Evolutionary conservation across 2,888 invertebrate species (phyloP).

Genomic region (Agapostemon virescens): DNA sequence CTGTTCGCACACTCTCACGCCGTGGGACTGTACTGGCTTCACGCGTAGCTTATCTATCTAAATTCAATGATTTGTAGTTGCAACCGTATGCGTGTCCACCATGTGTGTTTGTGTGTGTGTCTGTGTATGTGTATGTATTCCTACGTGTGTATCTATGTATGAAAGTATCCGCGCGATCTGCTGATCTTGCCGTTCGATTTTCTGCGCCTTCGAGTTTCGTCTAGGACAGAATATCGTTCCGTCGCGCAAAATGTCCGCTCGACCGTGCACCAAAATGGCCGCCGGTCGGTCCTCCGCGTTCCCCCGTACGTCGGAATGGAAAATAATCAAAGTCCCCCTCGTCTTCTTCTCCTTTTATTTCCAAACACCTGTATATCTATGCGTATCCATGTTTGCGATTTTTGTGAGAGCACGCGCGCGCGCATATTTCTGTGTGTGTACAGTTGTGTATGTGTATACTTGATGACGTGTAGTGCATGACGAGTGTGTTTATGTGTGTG

Average conservation of each 20-base stretch:
- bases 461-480: slow-evolving; percentile 7
- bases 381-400: slow-evolving; percentile 13
- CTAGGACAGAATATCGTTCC: neutral
- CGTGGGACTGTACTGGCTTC: slow-evolving; percentile 76
- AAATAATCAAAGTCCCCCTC: neutral
- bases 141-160: neutral
- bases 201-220: neutral
- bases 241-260: neutral
- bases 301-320: neutral
- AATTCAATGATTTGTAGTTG: slow-evolving; percentile 69
- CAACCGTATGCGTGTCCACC: slow-evolving; percentile 35
- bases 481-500: slow-evolving; percentile 19
- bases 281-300: neutral
- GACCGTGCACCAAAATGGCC: neutral
- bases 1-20: slow-evolving; percentile 67
- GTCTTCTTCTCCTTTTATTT: neutral
- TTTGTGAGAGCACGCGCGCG: too few species aligned
- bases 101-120: slow-evolving; percentile 16
- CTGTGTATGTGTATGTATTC: neutral
- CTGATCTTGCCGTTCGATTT: neutral
- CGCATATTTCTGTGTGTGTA: too few species aligned
- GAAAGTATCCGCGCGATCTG: neutral
- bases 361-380: slow-evolving; percentile 20
- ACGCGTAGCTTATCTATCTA: slow-evolving; percentile 74
- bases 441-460: neutral